Evolutionary conservation across 30 jellyfish, hydroid and myxozoan species (phyloP).

Genomic region (Hydractinia symbiolongicarpus): DNA sequence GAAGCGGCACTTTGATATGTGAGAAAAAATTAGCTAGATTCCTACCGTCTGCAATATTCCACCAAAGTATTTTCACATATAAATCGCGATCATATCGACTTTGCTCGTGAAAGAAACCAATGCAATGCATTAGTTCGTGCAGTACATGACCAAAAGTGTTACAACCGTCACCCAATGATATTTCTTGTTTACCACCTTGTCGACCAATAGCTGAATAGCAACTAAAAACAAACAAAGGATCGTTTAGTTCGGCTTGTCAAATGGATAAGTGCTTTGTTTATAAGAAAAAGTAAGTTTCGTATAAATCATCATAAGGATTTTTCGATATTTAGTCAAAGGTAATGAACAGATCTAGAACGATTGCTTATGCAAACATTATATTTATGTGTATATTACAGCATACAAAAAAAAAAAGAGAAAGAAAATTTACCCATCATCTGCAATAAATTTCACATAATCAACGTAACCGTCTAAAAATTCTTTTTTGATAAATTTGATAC

Average conservation of each 20-base stretch:
- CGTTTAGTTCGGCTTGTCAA: not conserved
- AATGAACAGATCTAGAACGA: not conserved
- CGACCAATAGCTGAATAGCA: conserved; percentile 92
- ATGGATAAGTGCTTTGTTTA: too few relatives aligned
- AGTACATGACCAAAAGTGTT: conserved; percentile 29
- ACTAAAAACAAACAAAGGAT: conserved; percentile 29
- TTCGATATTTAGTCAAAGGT: not conserved
- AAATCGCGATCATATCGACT: conserved; percentile 79
- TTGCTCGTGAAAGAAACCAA: conserved; percentile 94
- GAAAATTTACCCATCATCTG: conserved; percentile 41
- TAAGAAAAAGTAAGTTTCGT: too few relatives aligned
- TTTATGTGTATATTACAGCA: not conserved
- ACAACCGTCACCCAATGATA: conserved; percentile 87
- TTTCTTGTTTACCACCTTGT: conserved; percentile 90
- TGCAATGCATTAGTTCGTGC: conserved; percentile 91
- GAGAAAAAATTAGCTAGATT: not conserved
- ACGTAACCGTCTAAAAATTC: not conserved
- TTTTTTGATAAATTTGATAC: conserved; percentile 22
- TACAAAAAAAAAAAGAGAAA: not conserved
- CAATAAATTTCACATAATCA: conserved; percentile 28
- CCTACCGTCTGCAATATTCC: conserved; percentile 93
- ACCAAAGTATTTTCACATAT: conserved; percentile 83
- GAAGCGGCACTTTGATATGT: not conserved
- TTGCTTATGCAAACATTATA: not conserved
- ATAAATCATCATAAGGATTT: not conserved